Evolutionary conservation across 2,888 invertebrate genomes (phyloP).

Genomic region (Orthosia gothica): DNA sequence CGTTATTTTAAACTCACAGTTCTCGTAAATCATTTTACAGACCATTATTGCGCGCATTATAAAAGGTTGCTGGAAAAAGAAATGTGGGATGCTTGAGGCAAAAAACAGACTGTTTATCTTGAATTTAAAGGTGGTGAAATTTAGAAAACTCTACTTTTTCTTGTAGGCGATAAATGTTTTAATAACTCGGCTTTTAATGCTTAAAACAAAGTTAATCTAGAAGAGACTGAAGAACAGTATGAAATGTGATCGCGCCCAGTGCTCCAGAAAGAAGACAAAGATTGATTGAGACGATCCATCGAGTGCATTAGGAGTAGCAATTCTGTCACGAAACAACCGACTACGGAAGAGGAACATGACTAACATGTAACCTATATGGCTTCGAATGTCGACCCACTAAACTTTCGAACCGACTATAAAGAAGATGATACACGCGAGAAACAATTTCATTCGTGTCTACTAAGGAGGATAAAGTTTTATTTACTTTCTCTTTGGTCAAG

Average conservation of each 20-base stretch:
- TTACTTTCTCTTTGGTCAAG: constrained; percentile 51
- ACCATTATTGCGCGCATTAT: constrained; percentile 25
- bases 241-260: constrained; percentile 22
- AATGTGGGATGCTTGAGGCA: not conserved
- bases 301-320: constrained; percentile 40
- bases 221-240: not conserved
- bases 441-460: constrained; percentile 31
- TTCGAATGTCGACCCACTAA: constrained; percentile 55
- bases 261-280: constrained; percentile 51
- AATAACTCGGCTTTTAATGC: not conserved
- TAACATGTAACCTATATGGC: constrained; percentile 61
- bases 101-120: constrained; percentile 16
- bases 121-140: not conserved
- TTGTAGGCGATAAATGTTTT: not conserved
- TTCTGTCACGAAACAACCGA: constrained; percentile 31
- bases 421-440: constrained; percentile 34
- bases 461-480: constrained; percentile 31
- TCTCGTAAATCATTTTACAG: constrained; percentile 45
- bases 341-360: constrained; percentile 54
- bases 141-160: not conserved
- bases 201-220: not conserved
- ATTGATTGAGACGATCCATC: constrained; percentile 43
- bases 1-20: constrained; percentile 42
- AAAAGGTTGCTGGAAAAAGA: constrained; percentile 24
- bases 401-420: constrained; percentile 48